phyloP scores from a whole-genome alignment of 1,140 invertebrate species.

The Cardiocondyla obscurior region DNA sequence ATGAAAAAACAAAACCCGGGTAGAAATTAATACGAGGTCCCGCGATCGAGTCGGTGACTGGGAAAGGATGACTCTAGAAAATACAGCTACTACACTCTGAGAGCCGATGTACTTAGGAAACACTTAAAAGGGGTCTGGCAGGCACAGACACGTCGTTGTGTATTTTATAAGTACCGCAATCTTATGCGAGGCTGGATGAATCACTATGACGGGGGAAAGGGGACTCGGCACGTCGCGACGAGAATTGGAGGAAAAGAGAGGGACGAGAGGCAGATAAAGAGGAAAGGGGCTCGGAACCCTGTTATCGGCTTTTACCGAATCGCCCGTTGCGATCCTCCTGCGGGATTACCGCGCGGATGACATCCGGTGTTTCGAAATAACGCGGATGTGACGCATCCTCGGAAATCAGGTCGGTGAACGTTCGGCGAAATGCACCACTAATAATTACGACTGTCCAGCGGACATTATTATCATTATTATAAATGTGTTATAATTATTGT shows the following conservation, averaged over 20 bases:
- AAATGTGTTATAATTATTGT: too few relatives aligned
- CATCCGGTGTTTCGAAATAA: conserved; percentile 38
- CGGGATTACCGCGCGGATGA: conserved; percentile 1
- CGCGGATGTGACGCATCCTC: conserved; percentile 35
- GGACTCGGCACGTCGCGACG: neutral
- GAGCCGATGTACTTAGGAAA: neutral
- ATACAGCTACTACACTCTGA: neutral
- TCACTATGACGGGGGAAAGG: conserved; percentile 17
- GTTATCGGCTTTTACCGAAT: conserved; percentile 46
- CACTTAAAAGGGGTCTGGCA: conserved; percentile 10
- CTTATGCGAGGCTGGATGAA: conserved; percentile 20
- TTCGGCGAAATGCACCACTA: neutral
- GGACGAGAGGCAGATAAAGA: conserved; percentile 13
- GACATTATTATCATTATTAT: too few relatives aligned
- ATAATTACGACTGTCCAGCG: too few relatives aligned
- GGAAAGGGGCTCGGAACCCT: conserved; percentile 1
- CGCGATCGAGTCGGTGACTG: neutral
- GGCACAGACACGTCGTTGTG: conserved; percentile 12
- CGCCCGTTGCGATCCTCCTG: neutral
- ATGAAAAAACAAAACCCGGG: too few relatives aligned
- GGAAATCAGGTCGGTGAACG: conserved; percentile 17
- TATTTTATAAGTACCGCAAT: conserved; percentile 30
- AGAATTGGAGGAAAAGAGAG: neutral
- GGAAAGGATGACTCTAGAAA: neutral
- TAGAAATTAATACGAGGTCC: neutral